Percentiles rank a stretch among this genome's conserved stretches.
phyloP scores from a whole-genome alignment of 2,113 vertebrate genomes.

The Engraulis encrasicolus region DNA sequence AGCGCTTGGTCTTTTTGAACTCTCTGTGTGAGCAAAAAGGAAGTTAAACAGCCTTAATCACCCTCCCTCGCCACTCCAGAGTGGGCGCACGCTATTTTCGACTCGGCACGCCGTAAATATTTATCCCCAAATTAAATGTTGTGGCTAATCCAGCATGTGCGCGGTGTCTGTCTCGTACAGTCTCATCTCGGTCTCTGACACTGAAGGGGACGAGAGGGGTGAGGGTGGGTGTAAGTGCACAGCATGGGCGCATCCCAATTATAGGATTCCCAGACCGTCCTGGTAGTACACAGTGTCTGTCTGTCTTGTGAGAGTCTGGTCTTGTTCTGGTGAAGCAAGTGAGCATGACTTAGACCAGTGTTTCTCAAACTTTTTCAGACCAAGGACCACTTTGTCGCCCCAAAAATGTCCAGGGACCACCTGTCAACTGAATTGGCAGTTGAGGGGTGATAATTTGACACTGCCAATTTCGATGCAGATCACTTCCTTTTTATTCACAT shows the following conservation, averaged over 20 bases:
- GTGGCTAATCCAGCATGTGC: background rate
- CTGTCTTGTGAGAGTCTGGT: too few species aligned
- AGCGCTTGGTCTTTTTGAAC: background rate
- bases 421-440: too few species aligned
- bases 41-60: background rate
- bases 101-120: background rate
- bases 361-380: too few species aligned
- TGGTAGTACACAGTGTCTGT: too few species aligned
- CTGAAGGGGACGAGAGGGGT: too few species aligned
- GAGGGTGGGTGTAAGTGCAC: background rate
- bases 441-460: too few species aligned
- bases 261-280: background rate
- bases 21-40: background rate
- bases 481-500: too few species aligned
- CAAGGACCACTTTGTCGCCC: background rate
- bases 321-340: too few species aligned
- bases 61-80: background rate
- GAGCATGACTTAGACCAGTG: too few species aligned
- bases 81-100: background rate
- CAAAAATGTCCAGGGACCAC: too few species aligned
- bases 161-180: background rate
- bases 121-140: background rate
- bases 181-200: too few species aligned
- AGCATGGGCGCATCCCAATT: background rate
- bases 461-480: too few species aligned